Evolutionary conservation across 30 jellyfish, hydroid and myxozoan species (phyloP).

Genomic region (Clytia hemisphaerica): DNA sequence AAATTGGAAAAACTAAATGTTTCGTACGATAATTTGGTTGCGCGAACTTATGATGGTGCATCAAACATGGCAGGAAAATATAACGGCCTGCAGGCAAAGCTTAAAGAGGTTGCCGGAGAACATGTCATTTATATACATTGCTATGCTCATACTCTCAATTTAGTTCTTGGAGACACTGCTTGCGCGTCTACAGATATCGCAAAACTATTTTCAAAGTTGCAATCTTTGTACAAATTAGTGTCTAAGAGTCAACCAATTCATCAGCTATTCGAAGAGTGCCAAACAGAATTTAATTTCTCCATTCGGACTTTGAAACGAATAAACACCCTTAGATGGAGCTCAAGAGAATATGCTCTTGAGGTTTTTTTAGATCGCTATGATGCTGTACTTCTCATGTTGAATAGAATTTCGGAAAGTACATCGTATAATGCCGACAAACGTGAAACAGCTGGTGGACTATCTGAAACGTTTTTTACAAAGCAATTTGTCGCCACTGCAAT

Average conservation of each 20-base stretch:
- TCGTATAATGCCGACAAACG: constrained; percentile 17
- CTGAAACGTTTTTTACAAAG: constrained; percentile 21
- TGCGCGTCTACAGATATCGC: too few species aligned
- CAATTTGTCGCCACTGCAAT: constrained; percentile 38
- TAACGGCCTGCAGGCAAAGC: too few species aligned
- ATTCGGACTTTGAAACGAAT: constrained; percentile 27
- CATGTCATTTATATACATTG: constrained; percentile 15
- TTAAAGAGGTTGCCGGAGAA: constrained; percentile 2
- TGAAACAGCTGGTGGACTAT: constrained; percentile 18
- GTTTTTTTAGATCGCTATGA: constrained; percentile 26
- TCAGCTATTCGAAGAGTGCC: too few species aligned
- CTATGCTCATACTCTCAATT: constrained; percentile 17
- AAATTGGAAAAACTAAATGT: too few species aligned
- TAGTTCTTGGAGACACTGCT: constrained; percentile 14
- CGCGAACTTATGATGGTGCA: constrained; percentile 23
- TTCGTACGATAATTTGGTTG: constrained; percentile 19
- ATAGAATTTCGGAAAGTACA: background rate
- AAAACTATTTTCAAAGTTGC: too few species aligned
- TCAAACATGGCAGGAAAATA: constrained; percentile 14
- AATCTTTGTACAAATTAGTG: too few species aligned
- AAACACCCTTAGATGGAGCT: constrained; percentile 50
- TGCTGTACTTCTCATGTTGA: constrained; percentile 1
- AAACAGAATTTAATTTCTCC: too few species aligned
- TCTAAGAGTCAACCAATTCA: too few species aligned
- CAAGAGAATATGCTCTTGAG: constrained; percentile 17